phyloP scores from a whole-genome alignment of 2,888 invertebrate species.

The Epistrophella euchroma region DNA sequence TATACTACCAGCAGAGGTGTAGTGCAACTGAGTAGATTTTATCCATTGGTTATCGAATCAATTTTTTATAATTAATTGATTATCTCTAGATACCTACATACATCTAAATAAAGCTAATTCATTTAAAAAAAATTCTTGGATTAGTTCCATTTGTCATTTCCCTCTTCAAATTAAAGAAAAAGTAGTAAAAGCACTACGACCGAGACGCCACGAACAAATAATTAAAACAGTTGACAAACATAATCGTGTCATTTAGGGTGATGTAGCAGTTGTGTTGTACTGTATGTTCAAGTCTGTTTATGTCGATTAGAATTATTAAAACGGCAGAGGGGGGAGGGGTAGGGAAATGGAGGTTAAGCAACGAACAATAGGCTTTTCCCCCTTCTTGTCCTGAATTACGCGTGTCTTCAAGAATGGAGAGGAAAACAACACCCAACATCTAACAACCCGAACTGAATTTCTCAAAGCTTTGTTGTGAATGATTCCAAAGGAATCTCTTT shows the following conservation, averaged over 20 bases:
- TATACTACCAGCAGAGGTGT: not conserved
- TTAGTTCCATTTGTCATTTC: slow-evolving; percentile 4
- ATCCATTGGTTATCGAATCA: slow-evolving; percentile 44
- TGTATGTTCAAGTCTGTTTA: not conserved
- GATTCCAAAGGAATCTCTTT: slow-evolving; percentile 6
- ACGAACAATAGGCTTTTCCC: slow-evolving; percentile 33
- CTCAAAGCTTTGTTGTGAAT: slow-evolving; percentile 9
- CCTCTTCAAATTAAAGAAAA: slow-evolving; percentile 9
- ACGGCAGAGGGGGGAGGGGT: slow-evolving; percentile 25
- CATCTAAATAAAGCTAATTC: not conserved
- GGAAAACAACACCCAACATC: slow-evolving; percentile 41
- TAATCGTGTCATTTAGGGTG: slow-evolving; percentile 29
- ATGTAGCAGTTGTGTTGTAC: not conserved
- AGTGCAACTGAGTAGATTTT: not conserved
- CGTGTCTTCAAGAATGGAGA: slow-evolving; percentile 22
- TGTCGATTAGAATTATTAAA: slow-evolving; percentile 53
- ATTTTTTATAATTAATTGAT: slow-evolving; percentile 33
- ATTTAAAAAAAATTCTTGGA: not conserved
- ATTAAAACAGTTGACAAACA: slow-evolving; percentile 28
- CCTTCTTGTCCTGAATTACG: slow-evolving; percentile 10
- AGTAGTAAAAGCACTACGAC: not conserved
- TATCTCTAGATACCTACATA: not conserved
- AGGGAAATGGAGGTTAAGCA: too few species aligned
- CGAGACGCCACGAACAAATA: slow-evolving; percentile 29
- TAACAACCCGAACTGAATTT: slow-evolving; percentile 26